These are phyloP conservation scores for Sinohyriopsis cumingii DNA, from an alignment of 2,888 invertebrate genomes.

Conservation along the genomic window DNA sequence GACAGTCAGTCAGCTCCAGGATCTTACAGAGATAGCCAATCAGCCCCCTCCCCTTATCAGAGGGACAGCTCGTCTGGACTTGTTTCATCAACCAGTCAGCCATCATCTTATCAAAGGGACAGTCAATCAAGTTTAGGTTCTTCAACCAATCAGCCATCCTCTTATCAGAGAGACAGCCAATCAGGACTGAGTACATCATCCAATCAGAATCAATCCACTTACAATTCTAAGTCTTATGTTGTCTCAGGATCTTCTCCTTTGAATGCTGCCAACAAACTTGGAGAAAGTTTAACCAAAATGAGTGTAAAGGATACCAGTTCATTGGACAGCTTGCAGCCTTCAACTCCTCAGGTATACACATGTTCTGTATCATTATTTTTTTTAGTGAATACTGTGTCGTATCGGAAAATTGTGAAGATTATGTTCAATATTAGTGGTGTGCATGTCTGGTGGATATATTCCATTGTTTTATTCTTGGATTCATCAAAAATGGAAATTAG, in stretches of 20 bases:
- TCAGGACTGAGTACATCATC: constrained; percentile 34
- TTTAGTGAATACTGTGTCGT: too few species aligned
- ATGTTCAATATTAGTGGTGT: too few species aligned
- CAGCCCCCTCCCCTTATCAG: constrained; percentile 15
- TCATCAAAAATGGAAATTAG: neutral
- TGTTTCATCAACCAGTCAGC: constrained; percentile 19
- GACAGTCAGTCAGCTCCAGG: constrained; percentile 34
- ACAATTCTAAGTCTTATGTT: constrained; percentile 51
- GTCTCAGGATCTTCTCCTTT: constrained; percentile 22
- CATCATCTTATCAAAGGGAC: constrained; percentile 7
- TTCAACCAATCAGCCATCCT: constrained; percentile 9
- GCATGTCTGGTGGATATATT: too few species aligned
- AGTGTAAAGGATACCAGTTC: constrained; percentile 57
- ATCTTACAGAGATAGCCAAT: constrained; percentile 19
- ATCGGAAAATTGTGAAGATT: too few species aligned
- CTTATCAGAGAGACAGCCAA: constrained; percentile 10
- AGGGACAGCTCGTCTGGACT: constrained; percentile 27
- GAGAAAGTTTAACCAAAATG: constrained; percentile 66
- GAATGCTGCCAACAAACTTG: constrained; percentile 57
- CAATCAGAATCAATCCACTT: constrained; percentile 54
- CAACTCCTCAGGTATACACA: constrained; percentile 35
- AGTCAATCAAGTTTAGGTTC: constrained; percentile 19
- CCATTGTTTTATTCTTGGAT: neutral
- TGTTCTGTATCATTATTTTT: too few species aligned
- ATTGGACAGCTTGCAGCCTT: constrained; percentile 42